Evolutionary conservation across 2,888 invertebrate species (phyloP), one percentile per base, ranked within the genome.

Genomic region (Baronia brevicornis): DNA sequence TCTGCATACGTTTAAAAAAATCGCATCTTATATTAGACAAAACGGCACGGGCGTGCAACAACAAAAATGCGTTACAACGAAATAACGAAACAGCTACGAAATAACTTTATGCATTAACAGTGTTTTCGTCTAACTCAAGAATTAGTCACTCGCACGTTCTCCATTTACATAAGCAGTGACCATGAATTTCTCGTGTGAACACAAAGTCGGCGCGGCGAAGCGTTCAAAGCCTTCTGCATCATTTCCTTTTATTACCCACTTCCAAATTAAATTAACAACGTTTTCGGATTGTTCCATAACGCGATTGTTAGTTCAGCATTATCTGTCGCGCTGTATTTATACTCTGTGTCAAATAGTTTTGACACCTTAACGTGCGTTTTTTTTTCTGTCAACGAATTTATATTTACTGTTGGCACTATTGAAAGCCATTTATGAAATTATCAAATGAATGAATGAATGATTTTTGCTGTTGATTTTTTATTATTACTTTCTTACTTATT

Each of bases 101-200:
- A 28, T 26, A 22, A 33, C 36, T 36, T 37, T 36, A 39, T 39
- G 36, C 43, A 41, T 44, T 48, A 41, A 37, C 36, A 37, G 38
- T 42, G 43, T 46, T 50, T 43, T 50, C 39, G 43, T 46, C 41
- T 38, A 35, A 43, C 43, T 45, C 46, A 46, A 60, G 64, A 65
- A 63, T 78, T 66, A 78, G 71, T 67, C 60, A 68, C 52, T 59
- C 48, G 51, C 55, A 52, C 53, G 51, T 63, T 62, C 65, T 54
- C 68, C 62, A 82, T 82, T 78, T 78, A 73, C 82, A 77, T 78
- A 77, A 66, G 48, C 80, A 82, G 57, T 62, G 74, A 77, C 77
- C 82, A 80, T 82, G 74, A 71, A 69, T 71, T 68, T 80, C 80
- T 80, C 82, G 73, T 82, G 82, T 78, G 82, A 84, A 80, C 35